phyloP scores from a whole-genome alignment of 2,797 vertebrate genomes.

The Oceanodroma leucorhoa region DNA sequence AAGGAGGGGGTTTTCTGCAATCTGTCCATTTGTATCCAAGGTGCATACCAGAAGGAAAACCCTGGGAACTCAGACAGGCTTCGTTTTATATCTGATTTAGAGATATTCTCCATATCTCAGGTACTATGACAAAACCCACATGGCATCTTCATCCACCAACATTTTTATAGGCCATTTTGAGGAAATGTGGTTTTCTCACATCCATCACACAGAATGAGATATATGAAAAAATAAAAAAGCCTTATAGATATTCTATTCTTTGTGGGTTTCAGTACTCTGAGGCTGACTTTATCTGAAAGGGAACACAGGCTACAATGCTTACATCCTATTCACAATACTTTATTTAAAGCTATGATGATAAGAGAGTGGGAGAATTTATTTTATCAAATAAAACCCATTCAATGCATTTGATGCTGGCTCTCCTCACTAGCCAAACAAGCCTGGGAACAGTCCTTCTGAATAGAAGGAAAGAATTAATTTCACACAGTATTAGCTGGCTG shows the following conservation, averaged over 20 bases:
- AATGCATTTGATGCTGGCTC: constrained; percentile 24
- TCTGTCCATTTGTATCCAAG: neutral
- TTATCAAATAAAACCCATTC: constrained; percentile 54
- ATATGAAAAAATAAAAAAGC: neutral
- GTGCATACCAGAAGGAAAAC: neutral
- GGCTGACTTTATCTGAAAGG: constrained; percentile 50
- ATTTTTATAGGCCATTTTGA: constrained; percentile 3
- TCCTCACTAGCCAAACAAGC: constrained; percentile 43
- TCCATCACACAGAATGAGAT: neutral
- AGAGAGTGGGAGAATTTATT: constrained; percentile 52
- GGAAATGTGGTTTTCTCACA: constrained; percentile 27
- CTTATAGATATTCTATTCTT: constrained; percentile 10
- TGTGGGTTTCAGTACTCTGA: constrained; percentile 28
- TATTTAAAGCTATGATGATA: constrained; percentile 56
- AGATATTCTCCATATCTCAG: neutral
- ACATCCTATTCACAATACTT: constrained; percentile 54
- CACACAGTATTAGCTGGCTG: constrained; percentile 22
- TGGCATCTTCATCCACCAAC: neutral
- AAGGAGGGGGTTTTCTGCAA: neutral
- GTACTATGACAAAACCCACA: neutral
- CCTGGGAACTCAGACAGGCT: neutral
- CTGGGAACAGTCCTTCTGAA: constrained; percentile 22
- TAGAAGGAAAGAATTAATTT: constrained; percentile 52
- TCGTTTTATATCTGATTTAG: neutral
- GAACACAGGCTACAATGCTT: constrained; percentile 42